Evolutionary conservation across 2,797 vertebrate species (phyloP).

Genomic region (Phalloptychus januarius): DNA sequence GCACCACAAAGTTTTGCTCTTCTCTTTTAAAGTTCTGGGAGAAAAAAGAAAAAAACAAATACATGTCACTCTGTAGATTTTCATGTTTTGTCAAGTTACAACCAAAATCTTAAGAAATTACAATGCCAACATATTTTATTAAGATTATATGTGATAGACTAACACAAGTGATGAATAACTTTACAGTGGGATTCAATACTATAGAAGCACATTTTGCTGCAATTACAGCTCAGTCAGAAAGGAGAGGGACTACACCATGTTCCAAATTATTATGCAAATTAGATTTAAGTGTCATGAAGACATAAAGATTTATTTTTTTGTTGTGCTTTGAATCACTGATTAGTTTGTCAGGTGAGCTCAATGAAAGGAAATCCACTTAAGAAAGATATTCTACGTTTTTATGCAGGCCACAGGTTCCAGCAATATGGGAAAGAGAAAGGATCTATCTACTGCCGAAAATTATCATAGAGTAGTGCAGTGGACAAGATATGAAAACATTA

Average conservation of each 20-base stretch:
- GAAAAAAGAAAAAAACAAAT: background rate
- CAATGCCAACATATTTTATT: background rate
- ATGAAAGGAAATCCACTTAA: too few species aligned
- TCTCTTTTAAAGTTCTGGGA: constrained; percentile 97
- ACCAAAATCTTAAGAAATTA: background rate
- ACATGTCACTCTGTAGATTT: background rate
- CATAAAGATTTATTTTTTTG: too few species aligned
- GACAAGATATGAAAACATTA: too few species aligned
- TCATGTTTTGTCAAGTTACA: background rate
- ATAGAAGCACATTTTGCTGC: background rate
- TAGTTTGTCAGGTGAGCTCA: too few species aligned
- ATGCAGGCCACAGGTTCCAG: too few species aligned
- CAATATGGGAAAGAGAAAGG: too few species aligned
- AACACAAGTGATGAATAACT: background rate
- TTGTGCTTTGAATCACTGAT: too few species aligned
- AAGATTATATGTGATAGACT: background rate
- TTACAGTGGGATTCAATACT: background rate
- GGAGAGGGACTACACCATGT: background rate
- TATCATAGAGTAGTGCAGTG: too few species aligned
- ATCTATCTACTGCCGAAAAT: too few species aligned
- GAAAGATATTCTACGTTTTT: too few species aligned
- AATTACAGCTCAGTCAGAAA: background rate
- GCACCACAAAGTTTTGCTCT: constrained; percentile 99
- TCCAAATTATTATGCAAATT: too few species aligned
- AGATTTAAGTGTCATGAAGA: too few species aligned